These are phyloP conservation scores for Oligia strigilis DNA, from an alignment of 2,888 invertebrate genomes.

Conservation along the genomic window DNA sequence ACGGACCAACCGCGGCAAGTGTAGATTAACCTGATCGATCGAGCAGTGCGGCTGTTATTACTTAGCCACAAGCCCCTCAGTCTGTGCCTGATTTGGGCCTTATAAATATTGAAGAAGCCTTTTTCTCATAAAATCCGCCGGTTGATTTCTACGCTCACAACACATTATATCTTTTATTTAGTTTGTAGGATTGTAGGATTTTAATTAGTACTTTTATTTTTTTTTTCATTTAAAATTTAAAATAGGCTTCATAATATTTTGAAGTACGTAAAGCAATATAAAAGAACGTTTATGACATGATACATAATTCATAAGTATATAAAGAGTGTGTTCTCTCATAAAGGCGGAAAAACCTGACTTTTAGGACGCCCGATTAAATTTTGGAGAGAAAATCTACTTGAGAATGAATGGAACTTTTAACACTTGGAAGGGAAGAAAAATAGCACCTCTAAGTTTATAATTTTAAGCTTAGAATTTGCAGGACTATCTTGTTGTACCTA, in stretches of 20 bases:
- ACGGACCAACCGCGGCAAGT: too few species aligned
- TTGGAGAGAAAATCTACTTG: not conserved
- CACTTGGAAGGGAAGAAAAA: not conserved
- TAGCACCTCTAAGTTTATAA: not conserved
- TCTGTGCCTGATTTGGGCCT: not conserved
- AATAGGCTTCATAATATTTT: conserved; percentile 1
- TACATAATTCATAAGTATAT: conserved; percentile 25
- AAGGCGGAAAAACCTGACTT: conserved; percentile 14
- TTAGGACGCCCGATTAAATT: conserved; percentile 24
- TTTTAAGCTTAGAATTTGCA: not conserved
- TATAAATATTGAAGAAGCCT: not conserved
- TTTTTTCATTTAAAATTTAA: not conserved
- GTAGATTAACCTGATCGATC: too few species aligned
- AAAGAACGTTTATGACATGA: conserved; percentile 24
- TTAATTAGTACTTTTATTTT: too few species aligned
- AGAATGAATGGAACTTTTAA: not conserved
- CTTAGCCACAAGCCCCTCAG: too few species aligned
- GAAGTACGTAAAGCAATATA: conserved; percentile 20
- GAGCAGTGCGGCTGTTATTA: too few species aligned
- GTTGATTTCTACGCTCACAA: not conserved
- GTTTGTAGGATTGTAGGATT: too few species aligned
- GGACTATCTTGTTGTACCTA: not conserved
- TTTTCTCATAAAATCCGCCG: not conserved
- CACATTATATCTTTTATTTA: not conserved
- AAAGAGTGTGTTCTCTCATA: conserved; percentile 26